These are phyloP conservation scores for Agrochola lychnidis DNA, from an alignment of 2,888 invertebrate species.

Conservation along the genomic window DNA sequence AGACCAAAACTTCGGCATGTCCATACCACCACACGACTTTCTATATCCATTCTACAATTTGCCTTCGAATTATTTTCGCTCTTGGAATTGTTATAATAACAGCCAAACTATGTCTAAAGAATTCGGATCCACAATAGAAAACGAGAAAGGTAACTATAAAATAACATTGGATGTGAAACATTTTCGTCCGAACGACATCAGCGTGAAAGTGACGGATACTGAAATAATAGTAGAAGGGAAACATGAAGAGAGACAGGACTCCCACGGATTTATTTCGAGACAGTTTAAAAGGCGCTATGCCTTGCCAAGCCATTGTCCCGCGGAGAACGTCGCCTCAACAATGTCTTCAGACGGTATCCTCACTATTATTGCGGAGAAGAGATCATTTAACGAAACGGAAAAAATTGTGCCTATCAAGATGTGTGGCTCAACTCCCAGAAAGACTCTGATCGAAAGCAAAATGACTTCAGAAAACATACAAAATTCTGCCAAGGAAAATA, in stretches of 20 bases:
- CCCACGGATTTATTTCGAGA: constrained; percentile 85
- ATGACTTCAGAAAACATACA: constrained; percentile 44
- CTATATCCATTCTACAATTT: constrained; percentile 69
- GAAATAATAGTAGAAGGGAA: constrained; percentile 91
- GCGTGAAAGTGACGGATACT: constrained; percentile 92
- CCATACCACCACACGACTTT: constrained; percentile 71
- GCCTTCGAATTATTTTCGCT: constrained; percentile 71
- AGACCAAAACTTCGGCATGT: constrained; percentile 64
- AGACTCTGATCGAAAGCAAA: constrained; percentile 43
- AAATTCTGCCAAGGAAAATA: constrained; percentile 57
- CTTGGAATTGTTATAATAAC: constrained; percentile 69
- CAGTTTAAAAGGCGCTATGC: constrained; percentile 86
- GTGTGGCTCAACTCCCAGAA: constrained; percentile 60
- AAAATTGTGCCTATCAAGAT: constrained; percentile 75
- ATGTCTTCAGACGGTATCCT: constrained; percentile 78
- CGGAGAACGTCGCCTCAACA: constrained; percentile 74
- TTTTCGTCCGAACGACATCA: constrained; percentile 92
- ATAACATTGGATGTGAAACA: constrained; percentile 93
- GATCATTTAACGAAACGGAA: constrained; percentile 62
- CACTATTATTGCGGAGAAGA: constrained; percentile 69
- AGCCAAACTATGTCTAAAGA: constrained; percentile 67
- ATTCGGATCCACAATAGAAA: constrained; percentile 73
- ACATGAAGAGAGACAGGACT: constrained; percentile 87
- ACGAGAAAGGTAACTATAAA: constrained; percentile 83
- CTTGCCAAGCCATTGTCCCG: constrained; percentile 77